A percentile compares a stretch with the other conserved stretches of the same genome.
phyloP scores from a whole-genome alignment of 2,113 vertebrate species.

The Leucoraja erinaceus region DNA sequence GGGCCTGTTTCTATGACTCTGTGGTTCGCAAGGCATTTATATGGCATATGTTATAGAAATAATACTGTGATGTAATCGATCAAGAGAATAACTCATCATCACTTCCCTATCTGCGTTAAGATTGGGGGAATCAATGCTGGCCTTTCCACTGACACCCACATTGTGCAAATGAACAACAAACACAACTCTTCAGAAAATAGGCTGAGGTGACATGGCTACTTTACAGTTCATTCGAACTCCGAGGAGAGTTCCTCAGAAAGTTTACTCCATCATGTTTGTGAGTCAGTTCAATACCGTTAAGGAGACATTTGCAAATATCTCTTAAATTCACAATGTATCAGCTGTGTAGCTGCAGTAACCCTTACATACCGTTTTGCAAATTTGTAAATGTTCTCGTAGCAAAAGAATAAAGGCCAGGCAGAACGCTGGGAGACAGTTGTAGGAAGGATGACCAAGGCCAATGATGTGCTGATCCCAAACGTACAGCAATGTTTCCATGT shows the following conservation, averaged over 20 bases:
- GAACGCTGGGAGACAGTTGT: constrained; percentile 42
- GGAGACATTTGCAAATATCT: neutral
- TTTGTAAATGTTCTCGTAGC: constrained; percentile 40
- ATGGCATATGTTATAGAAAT: no score
- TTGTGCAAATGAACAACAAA: no score
- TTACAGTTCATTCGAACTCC: neutral
- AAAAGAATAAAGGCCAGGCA: constrained; percentile 42
- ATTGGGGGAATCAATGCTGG: no score
- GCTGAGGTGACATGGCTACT: no score
- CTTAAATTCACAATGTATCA: neutral
- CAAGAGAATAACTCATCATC: no score
- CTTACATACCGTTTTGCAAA: constrained; percentile 42
- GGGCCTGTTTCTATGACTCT: no score
- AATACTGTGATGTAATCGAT: no score
- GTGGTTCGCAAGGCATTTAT: no score
- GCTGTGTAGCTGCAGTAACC: neutral
- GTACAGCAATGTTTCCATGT: constrained; percentile 44
- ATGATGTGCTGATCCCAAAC: constrained; percentile 48
- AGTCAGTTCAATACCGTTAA: neutral
- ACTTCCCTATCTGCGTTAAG: no score
- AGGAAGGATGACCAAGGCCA: constrained; percentile 42
- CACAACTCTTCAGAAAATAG: no score
- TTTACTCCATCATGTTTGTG: neutral
- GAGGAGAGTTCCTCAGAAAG: neutral
- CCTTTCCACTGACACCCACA: no score